A percentile compares a stretch with the other conserved stretches of the same genome.
Evolutionary conservation across 2,888 invertebrate species (phyloP).

Genomic region (Cantharis flavilabris): DNA sequence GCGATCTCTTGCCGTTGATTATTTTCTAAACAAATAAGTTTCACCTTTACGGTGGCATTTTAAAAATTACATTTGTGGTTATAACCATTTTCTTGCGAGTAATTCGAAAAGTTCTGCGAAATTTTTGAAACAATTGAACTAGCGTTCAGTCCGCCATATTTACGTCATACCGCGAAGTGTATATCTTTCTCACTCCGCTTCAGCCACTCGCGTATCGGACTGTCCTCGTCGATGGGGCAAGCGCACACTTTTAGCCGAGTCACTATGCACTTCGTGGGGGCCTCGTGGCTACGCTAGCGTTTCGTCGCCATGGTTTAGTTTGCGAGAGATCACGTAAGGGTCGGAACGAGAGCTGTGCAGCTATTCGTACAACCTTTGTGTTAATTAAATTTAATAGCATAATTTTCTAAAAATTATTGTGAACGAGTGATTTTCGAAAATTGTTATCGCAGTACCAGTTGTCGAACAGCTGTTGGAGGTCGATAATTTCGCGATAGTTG

Average conservation of each 20-base stretch:
- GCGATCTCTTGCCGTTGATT: neutral
- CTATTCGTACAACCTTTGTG: conserved; percentile 3
- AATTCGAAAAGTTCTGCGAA: neutral
- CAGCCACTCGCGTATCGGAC: neutral
- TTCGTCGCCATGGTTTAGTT: conserved; percentile 10
- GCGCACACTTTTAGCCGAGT: conserved; percentile 28
- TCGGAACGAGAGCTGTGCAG: neutral
- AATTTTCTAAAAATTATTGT: neutral
- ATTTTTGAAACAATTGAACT: neutral
- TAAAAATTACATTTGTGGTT: neutral
- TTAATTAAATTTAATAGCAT: neutral
- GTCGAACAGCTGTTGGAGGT: neutral
- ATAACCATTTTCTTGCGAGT: neutral
- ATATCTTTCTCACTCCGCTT: neutral
- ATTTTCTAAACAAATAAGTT: neutral
- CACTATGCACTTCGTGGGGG: conserved; percentile 28
- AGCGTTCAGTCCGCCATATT: conserved; percentile 5
- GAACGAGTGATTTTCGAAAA: neutral
- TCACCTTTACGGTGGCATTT: neutral
- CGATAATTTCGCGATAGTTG: neutral
- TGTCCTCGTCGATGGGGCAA: conserved; percentile 15
- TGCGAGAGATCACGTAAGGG: neutral
- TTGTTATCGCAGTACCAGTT: neutral
- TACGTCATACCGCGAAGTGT: conserved; percentile 7
- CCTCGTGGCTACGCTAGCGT: conserved; percentile 15